Evolutionary conservation across 2,888 invertebrate genomes (phyloP).

Genomic region (Folsomia manolachei): DNA sequence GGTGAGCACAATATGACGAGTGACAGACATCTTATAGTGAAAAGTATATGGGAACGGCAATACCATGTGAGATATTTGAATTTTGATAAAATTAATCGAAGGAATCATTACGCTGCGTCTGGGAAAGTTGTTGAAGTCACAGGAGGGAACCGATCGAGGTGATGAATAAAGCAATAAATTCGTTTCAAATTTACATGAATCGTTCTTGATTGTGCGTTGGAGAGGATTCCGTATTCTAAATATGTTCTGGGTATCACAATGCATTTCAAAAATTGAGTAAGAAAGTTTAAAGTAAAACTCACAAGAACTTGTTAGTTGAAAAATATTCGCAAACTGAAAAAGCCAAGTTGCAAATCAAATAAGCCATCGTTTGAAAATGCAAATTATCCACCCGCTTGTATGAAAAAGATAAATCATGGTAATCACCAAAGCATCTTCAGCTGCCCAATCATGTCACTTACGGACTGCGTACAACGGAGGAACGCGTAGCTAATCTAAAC

Average conservation of each 20-base stretch:
- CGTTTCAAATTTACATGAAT: neutral
- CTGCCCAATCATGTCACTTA: constrained; percentile 42
- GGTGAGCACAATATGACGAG: neutral
- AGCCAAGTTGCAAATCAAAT: neutral
- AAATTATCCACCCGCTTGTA: neutral
- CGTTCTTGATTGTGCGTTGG: neutral
- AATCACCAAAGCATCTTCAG: constrained; percentile 39
- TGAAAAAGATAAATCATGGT: constrained; percentile 32
- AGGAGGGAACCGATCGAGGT: constrained; percentile 34
- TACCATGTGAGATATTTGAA: neutral
- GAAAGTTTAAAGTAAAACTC: neutral
- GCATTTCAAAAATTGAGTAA: neutral
- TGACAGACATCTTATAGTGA: too few species aligned
- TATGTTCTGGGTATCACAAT: neutral
- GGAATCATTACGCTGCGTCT: constrained; percentile 3
- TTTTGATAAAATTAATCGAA: constrained; percentile 15
- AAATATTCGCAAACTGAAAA: too few species aligned
- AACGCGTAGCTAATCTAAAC: neutral
- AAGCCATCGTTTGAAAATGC: too few species aligned
- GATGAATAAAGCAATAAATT: constrained; percentile 43
- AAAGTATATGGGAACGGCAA: too few species aligned
- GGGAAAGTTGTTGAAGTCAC: neutral
- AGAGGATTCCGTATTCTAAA: too few species aligned
- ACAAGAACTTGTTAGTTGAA: too few species aligned
- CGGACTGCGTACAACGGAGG: neutral